phyloP scores from a whole-genome alignment of 1,140 invertebrate genomes.

The Nasonia longicornis region DNA sequence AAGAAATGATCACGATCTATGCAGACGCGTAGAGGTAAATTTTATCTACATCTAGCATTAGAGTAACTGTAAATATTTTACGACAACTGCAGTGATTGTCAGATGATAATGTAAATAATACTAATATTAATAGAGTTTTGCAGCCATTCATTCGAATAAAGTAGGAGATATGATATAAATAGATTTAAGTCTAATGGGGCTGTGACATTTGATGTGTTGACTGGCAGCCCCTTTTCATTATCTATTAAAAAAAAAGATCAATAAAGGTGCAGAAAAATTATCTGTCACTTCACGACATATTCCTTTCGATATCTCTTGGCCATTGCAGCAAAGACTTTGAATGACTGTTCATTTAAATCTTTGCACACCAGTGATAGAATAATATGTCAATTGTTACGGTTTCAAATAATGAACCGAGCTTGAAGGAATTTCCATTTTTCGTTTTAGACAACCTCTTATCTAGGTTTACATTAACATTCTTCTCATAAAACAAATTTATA shows the following conservation, averaged over 20 bases:
- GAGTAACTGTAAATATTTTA: slow-evolving; percentile 36
- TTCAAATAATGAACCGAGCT: slow-evolving; percentile 18
- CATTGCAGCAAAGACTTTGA: neutral
- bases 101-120: slow-evolving; percentile 40
- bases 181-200: slow-evolving; percentile 11
- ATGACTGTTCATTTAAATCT: neutral
- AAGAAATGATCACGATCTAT: slow-evolving; percentile 32
- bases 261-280: slow-evolving; percentile 11
- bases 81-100: slow-evolving; percentile 23
- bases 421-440: neutral
- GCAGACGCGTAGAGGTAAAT: slow-evolving; percentile 1
- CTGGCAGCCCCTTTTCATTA: slow-evolving; percentile 8
- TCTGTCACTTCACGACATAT: slow-evolving; percentile 12
- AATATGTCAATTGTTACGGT: slow-evolving; percentile 32
- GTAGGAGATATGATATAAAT: slow-evolving; percentile 15
- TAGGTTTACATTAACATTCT: slow-evolving; percentile 30
- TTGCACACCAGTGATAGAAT: slow-evolving; percentile 24
- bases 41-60: slow-evolving; percentile 39
- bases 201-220: slow-evolving; percentile 41
- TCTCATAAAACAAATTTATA: slow-evolving; percentile 23
- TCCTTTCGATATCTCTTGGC: slow-evolving; percentile 3
- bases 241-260: slow-evolving; percentile 22
- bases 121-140: slow-evolving; percentile 19
- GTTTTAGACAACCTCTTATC: neutral
- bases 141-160: slow-evolving; percentile 35